Evolutionary conservation across 1,140 invertebrate species (phyloP).

Genomic region (Drosophila pseudoananassae): DNA sequence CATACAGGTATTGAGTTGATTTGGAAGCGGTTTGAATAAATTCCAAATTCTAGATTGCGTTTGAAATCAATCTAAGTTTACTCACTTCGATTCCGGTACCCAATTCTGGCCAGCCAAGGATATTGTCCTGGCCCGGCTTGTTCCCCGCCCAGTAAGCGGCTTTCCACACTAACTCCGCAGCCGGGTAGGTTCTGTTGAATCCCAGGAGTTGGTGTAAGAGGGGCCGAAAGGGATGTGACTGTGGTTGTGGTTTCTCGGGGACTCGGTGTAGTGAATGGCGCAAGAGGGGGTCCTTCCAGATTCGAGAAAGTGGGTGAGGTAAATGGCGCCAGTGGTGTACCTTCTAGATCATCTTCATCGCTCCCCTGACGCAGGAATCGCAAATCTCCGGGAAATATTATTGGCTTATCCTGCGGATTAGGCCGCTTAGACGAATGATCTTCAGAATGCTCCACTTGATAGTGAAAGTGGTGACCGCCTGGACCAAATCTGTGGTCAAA

Average conservation of each 20-base stretch:
- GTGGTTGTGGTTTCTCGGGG: not conserved
- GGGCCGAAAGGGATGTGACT: not conserved
- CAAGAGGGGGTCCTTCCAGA: constrained; percentile 23
- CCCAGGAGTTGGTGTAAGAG: constrained; percentile 3
- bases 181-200: constrained; percentile 19
- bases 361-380: constrained; percentile 45
- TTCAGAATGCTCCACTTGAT: constrained; percentile 47
- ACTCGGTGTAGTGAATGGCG: constrained; percentile 25
- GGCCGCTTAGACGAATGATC: constrained; percentile 18
- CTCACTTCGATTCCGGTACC: constrained; percentile 85
- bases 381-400: constrained; percentile 69
- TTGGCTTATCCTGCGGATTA: constrained; percentile 50
- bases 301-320: constrained; percentile 6
- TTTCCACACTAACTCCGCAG: constrained; percentile 86
- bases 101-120: constrained; percentile 89
- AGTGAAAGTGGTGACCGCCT: constrained; percentile 45
- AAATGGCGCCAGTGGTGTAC: constrained; percentile 26
- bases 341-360: constrained; percentile 10
- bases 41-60: constrained; percentile 24
- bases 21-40: constrained; percentile 15
- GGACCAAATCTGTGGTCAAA: constrained; percentile 38
- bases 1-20: constrained; percentile 18
- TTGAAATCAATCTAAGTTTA: constrained; percentile 2
- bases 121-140: constrained; percentile 87
- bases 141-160: constrained; percentile 88